Percentiles rank a stretch among this genome's conserved stretches.
These are phyloP conservation scores for Drosophila aldrichi DNA, from an alignment of 2,888 invertebrate genomes.

Conservation along the genomic window DNA sequence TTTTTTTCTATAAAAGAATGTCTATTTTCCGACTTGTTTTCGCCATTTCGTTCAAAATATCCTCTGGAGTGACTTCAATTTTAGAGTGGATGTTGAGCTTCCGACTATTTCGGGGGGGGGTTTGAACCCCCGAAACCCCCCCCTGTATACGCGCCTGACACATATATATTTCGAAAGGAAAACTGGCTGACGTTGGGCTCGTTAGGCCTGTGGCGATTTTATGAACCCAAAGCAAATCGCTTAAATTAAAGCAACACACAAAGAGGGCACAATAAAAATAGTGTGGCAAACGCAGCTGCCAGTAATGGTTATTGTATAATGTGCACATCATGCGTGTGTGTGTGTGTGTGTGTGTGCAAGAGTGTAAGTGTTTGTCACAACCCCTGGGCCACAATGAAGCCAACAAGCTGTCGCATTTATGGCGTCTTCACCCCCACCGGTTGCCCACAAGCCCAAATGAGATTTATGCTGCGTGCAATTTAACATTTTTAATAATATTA, in stretches of 20 bases:
- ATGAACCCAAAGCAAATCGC: conserved; percentile 71
- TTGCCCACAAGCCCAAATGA: conserved; percentile 52
- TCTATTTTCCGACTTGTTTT: too few relatives aligned
- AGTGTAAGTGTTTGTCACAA: conserved; percentile 38
- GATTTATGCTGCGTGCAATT: conserved; percentile 74
- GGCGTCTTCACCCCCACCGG: conserved; percentile 18
- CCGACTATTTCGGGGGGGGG: too few relatives aligned
- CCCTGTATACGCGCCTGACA: too few relatives aligned
- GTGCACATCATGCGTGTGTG: conserved; percentile 31
- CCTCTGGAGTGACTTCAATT: too few relatives aligned
- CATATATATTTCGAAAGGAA: too few relatives aligned
- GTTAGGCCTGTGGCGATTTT: conserved; percentile 66
- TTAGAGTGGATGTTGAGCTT: too few relatives aligned
- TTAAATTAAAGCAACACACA: conserved; percentile 74
- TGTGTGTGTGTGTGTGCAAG: conserved; percentile 14
- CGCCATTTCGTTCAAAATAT: too few relatives aligned
- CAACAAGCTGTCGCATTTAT: conserved; percentile 62
- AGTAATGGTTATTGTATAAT: conserved; percentile 72
- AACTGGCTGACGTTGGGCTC: conserved; percentile 28
- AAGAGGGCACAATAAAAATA: conserved; percentile 70
- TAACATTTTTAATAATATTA: conserved; percentile 79
- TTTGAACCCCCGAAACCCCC: too few relatives aligned
- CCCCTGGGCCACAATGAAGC: conserved; percentile 55
- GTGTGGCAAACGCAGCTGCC: conserved; percentile 76
- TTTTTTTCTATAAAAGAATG: too few relatives aligned